Percentiles rank a stretch among this genome's conserved stretches.
phyloP scores from a whole-genome alignment of 2,888 invertebrate genomes.

The Papilio protenor region DNA sequence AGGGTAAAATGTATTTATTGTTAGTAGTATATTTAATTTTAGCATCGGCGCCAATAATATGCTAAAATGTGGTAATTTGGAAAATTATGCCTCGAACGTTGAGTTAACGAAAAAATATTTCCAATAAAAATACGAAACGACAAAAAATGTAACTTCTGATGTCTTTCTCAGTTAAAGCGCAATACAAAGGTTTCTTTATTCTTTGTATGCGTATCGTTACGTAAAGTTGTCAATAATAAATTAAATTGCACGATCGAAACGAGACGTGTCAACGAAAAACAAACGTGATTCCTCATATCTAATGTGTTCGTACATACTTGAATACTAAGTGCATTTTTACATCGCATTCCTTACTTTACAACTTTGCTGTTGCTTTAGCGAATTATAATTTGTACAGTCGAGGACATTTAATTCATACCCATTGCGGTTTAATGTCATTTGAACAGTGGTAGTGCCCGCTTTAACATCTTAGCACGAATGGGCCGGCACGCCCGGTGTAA shows the following conservation, averaged over 20 bases:
- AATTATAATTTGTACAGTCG: conserved; percentile 17
- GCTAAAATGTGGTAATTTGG: background rate
- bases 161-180: background rate
- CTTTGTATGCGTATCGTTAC: conserved; percentile 7
- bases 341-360: conserved; percentile 33
- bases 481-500: no score
- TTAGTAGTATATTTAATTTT: background rate
- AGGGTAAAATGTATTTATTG: no score
- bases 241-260: conserved; percentile 3
- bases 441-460: no score
- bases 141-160: background rate
- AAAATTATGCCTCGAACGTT: background rate
- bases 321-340: conserved; percentile 30
- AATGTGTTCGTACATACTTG: background rate
- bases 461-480: no score
- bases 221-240: conserved; percentile 15
- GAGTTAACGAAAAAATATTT: no score
- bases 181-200: background rate
- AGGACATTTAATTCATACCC: no score
- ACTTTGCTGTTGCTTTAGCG: conserved; percentile 13
- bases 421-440: no score
- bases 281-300: conserved; percentile 16
- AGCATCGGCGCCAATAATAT: background rate
- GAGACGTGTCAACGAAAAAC: background rate
- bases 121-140: no score